A percentile compares a stretch with the other conserved stretches of the same genome.
Conservation (phyloP, 2,888 invertebrate genomes). For the Caenorhabditis virilis region DNA sequence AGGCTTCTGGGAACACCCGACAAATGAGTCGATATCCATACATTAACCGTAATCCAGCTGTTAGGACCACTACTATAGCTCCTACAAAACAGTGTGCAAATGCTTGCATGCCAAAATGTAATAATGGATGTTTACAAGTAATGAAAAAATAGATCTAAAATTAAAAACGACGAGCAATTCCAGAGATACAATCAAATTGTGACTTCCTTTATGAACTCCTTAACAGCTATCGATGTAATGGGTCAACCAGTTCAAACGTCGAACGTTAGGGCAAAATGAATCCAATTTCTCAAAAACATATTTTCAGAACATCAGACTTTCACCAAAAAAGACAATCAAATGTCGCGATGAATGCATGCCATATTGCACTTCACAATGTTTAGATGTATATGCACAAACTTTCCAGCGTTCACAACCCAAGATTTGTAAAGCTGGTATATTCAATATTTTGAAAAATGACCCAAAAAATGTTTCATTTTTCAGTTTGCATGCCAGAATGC, state of each 20-base stretch:
- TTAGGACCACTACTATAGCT: conserved; percentile 13
- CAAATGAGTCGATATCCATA: conserved; percentile 11
- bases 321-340: conserved; percentile 24
- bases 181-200: conserved; percentile 44
- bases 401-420: conserved; percentile 13
- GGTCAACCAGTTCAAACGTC: conserved; percentile 29
- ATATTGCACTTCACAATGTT: conserved; percentile 35
- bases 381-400: conserved; percentile 16
- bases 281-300: neutral
- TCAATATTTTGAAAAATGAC: neutral
- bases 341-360: conserved; percentile 40
- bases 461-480: conserved; percentile 1
- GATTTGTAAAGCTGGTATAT: conserved; percentile 28
- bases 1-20: conserved; percentile 5
- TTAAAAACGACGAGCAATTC: neutral
- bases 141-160: neutral
- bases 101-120: conserved; percentile 40
- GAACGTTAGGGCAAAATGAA: neutral
- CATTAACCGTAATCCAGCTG: conserved; percentile 29
- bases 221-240: conserved; percentile 40
- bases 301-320: conserved; percentile 18
- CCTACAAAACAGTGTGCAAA: conserved; percentile 24
- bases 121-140: conserved; percentile 25
- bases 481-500: conserved; percentile 42
- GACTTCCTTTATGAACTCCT: conserved; percentile 37